Evolutionary conservation across 1,140 invertebrate species (phyloP), one percentile per base, ranked within the genome.

Genomic region (Drosophila nigrodunni): DNA sequence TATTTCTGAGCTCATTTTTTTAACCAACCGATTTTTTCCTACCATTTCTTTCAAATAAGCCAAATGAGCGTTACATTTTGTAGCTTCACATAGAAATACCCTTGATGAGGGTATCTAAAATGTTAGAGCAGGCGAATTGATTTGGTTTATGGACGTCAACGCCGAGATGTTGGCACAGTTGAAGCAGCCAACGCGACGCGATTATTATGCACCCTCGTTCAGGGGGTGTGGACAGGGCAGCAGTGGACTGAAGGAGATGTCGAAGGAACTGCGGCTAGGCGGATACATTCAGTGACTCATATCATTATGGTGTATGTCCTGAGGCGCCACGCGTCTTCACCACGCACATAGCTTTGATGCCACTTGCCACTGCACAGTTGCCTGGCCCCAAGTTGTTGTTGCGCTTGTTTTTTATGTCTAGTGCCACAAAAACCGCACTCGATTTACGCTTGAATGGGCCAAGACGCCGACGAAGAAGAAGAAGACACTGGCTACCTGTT

Each of bases 91-190:
- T 41, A 11, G 39, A 1, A 13, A 43, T 13, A 43, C 4, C 9
- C 13, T 43, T 10, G 13, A 11, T 13, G 60, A 43, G 60, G 52
- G 46, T 69, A 71, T 18, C 0, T 2, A 0, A 72, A 72, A 46
- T 68, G 77, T 62, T 65, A 66, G 21, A 49, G 35, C 34, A 13
- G 77, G 52, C 73, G 81, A 85, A 86, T 86, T 85, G 81, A 85
- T 85, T 85, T 85, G 74, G 64, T 85, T 86, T 86, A 86, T 86
- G 82, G 76, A 86, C 81, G 82, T 86, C 81, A 85, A 81, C 81
- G 80, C 80, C 34, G 52, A 5, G 49, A 58, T n/a, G 49, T 30
- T 25, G 49, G 9, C 49, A 30, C 49, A 30, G 49, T 25, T 8
- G 43, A 15, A 21, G 21, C 47, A 9, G 49, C 49, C 43, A 46